Percentiles rank a stretch among this genome's conserved stretches.
These are phyloP conservation scores for Bombus consobrinus DNA, from an alignment of 1,140 invertebrate genomes.

Conservation along the genomic window DNA sequence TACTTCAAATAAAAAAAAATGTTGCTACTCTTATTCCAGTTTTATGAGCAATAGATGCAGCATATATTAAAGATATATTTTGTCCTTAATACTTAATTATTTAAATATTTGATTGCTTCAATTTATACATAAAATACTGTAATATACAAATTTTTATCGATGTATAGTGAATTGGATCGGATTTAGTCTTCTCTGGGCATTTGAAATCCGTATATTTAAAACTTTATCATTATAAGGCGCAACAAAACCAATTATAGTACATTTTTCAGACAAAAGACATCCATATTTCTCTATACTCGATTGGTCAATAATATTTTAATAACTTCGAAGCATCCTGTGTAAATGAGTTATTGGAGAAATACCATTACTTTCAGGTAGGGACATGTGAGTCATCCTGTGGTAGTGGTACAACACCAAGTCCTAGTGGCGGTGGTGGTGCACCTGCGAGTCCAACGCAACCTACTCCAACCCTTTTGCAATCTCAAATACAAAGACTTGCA, in stretches of 20 bases:
- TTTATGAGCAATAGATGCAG: too few species aligned
- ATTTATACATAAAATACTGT: background rate
- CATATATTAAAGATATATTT: too few species aligned
- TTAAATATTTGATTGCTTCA: background rate
- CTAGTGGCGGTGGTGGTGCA: constrained; percentile 78
- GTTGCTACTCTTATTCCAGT: too few species aligned
- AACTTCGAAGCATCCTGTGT: background rate
- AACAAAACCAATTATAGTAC: too few species aligned
- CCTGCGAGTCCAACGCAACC: constrained; percentile 86
- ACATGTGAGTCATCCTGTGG: constrained; percentile 80
- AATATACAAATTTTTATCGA: background rate
- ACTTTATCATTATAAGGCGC: too few species aligned
- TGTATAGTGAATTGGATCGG: background rate
- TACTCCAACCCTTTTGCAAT: constrained; percentile 91
- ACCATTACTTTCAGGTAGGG: constrained; percentile 70
- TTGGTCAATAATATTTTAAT: background rate
- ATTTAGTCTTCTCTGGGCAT: too few species aligned
- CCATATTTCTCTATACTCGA: background rate
- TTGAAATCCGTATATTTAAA: too few species aligned
- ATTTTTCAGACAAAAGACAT: too few species aligned
- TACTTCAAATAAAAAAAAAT: background rate
- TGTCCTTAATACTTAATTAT: too few species aligned
- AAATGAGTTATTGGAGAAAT: background rate
- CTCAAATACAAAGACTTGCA: constrained; percentile 92
- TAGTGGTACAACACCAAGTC: constrained; percentile 79